Percentiles rank a stretch among this genome's conserved stretches.
These are phyloP conservation scores for Otus sunia DNA, from an alignment of 2,113 vertebrate genomes.

Conservation along the genomic window DNA sequence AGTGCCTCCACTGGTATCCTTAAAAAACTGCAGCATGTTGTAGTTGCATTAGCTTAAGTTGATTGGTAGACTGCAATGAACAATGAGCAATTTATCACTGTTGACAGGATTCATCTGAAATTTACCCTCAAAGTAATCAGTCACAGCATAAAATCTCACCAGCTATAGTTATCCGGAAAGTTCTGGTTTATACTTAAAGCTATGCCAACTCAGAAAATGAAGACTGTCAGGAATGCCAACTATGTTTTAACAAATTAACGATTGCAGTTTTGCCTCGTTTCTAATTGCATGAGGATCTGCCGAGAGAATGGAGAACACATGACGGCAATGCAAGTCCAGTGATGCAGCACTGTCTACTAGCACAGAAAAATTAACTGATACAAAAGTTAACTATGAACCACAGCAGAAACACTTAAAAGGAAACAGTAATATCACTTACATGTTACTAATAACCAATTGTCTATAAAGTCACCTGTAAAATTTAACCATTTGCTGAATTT, in stretches of 20 bases:
- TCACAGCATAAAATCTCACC: background rate
- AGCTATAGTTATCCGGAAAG: background rate
- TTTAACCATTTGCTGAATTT: background rate
- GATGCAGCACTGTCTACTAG: background rate
- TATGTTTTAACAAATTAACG: background rate
- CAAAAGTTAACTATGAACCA: background rate
- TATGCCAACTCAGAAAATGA: background rate
- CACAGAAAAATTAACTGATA: background rate
- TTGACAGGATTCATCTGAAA: constrained; percentile 10
- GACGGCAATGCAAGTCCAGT: background rate
- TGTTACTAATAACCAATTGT: background rate
- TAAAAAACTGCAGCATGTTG: background rate
- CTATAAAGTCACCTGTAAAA: background rate
- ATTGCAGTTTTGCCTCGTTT: background rate
- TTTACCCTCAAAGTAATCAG: constrained; percentile 5
- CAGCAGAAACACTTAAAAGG: background rate
- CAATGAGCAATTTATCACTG: background rate
- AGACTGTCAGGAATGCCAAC: background rate
- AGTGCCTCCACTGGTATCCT: background rate
- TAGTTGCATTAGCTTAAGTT: background rate
- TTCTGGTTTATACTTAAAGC: background rate
- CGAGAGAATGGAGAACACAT: accelerated
- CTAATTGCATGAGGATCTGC: background rate
- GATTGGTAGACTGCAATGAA: background rate
- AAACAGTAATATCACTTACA: background rate